Percentiles rank a stretch among this genome's conserved stretches.
Evolutionary conservation across 2,113 vertebrate species (phyloP).

Genomic region (rabbit (Oryctolagus cuniculus)): mOryCun1.1 NC_091432.1:74240001-74240500

Average conservation of each 20-base stretch:
- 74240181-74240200: neutral
- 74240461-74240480: constrained; percentile 2
- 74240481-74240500: too few relatives aligned
- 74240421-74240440: constrained; percentile 6
- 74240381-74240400: neutral
- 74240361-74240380: neutral
- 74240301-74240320: neutral
- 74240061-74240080: neutral
- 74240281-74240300: neutral
- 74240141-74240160: neutral
- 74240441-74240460: neutral
- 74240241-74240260: neutral
- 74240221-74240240: neutral
- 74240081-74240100: constrained; percentile 35
- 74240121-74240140: neutral
- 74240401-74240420: constrained; percentile 2
- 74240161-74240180: neutral
- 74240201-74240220: constrained; percentile 22
- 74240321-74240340: neutral
- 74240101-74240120: neutral
- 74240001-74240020: neutral
- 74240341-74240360: neutral
- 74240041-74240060: neutral
- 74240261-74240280: neutral
- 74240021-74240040: neutral